These are phyloP conservation scores for Cyaniris semiargus DNA, from an alignment of 2,888 invertebrate genomes.

Conservation along the genomic window DNA sequence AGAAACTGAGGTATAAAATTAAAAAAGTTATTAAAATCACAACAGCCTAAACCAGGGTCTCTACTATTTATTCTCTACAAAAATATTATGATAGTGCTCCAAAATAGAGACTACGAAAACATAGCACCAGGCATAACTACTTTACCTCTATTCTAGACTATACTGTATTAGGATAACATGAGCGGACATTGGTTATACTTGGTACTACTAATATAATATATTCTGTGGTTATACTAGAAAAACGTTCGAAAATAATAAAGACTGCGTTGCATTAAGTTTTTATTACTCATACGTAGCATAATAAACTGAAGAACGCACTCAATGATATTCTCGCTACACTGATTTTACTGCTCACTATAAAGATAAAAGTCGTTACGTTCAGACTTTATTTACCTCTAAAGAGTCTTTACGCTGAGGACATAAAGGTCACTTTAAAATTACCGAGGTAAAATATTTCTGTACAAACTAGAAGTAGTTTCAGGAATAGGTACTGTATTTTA, in stretches of 20 bases:
- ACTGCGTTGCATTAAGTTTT: background rate
- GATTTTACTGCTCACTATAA: background rate
- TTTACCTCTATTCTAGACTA: background rate
- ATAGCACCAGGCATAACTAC: background rate
- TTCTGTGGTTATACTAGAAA: background rate
- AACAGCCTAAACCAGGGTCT: too few species aligned
- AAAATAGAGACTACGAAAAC: too few species aligned
- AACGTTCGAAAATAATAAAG: background rate
- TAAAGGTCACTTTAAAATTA: background rate
- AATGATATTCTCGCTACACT: conserved; percentile 12
- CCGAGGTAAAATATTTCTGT: background rate
- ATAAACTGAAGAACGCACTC: conserved; percentile 8
- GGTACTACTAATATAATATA: too few species aligned
- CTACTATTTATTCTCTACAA: too few species aligned
- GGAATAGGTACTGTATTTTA: background rate
- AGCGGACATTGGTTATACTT: background rate
- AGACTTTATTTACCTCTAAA: background rate
- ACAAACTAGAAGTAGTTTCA: background rate
- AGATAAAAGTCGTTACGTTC: conserved; percentile 3
- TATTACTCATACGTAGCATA: background rate
- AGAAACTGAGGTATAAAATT: background rate
- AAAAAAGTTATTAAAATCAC: too few species aligned
- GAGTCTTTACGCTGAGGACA: background rate
- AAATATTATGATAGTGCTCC: too few species aligned
- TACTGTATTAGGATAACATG: background rate